Percentiles rank a stretch among this genome's conserved stretches.
These are phyloP conservation scores for Myotis vivesi DNA, from an alignment of 2,797 vertebrate genomes.

Conservation along the genomic window DNA sequence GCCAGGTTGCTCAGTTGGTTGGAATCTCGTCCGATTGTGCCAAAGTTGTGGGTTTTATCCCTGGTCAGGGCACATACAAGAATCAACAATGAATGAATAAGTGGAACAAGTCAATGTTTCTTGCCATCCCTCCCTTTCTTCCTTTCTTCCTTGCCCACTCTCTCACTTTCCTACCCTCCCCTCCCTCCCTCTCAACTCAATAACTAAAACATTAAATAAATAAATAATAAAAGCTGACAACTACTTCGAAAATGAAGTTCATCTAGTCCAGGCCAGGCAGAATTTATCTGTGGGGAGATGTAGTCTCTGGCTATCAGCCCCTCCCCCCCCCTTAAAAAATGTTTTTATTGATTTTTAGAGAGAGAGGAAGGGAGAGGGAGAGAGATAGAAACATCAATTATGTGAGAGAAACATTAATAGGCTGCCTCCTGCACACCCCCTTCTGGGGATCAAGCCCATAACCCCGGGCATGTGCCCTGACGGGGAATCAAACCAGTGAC, in stretches of 20 bases:
- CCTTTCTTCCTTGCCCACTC: background rate
- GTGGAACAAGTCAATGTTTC: background rate
- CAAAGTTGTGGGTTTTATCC: background rate
- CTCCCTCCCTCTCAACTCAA: background rate
- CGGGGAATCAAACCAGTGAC: no score
- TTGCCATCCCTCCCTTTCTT: background rate
- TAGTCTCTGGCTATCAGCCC: background rate
- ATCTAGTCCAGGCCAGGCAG: background rate
- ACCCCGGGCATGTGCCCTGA: no score
- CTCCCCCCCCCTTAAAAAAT: background rate
- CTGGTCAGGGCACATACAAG: background rate
- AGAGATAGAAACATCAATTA: background rate
- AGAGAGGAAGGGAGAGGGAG: background rate
- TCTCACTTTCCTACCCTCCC: background rate
- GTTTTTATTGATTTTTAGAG: background rate
- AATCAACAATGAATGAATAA: background rate
- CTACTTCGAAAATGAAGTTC: background rate
- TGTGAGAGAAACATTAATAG: background rate
- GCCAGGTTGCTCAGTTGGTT: background rate
- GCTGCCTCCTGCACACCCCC: background rate
- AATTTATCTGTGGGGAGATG: background rate
- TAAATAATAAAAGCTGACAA: background rate
- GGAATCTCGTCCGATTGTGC: background rate
- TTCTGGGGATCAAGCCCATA: no score
- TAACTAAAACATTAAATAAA: background rate